Conservation (phyloP, 35 echinoderm and acorn worm genomes). For the Apostichopus parvimensis region DNA sequence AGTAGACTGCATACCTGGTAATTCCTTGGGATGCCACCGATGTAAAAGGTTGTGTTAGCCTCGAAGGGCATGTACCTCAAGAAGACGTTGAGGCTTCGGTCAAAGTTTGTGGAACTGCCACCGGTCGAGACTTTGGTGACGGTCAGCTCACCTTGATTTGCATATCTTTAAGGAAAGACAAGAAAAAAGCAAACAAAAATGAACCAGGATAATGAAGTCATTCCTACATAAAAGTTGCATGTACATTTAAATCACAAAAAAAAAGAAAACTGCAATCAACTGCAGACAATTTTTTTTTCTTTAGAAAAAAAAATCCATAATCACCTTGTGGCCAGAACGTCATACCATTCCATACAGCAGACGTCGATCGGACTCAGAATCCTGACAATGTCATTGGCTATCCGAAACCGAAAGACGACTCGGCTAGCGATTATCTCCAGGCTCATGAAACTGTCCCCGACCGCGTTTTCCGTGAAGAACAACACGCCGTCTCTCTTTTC, state of each 20-base stretch:
- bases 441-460: slow-evolving; percentile 60
- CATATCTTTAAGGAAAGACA: slow-evolving; percentile 61
- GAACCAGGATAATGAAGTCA: no score
- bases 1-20: slow-evolving; percentile 63
- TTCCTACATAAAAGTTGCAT: no score
- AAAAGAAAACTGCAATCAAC: no score
- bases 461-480: slow-evolving; percentile 80
- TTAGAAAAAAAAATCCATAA: no score
- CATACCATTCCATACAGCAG: slow-evolving; percentile 93
- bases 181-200: no score
- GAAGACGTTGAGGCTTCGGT: slow-evolving; percentile 66
- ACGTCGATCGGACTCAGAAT: slow-evolving; percentile 88
- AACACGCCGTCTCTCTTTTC: slow-evolving; percentile 76
- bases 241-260: no score
- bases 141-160: slow-evolving; percentile 77
- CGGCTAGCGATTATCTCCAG: slow-evolving; percentile 80
- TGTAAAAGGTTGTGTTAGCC: slow-evolving; percentile 54
- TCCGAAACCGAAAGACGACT: slow-evolving; percentile 65
- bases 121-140: slow-evolving; percentile 81
- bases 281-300: no score
- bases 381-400: slow-evolving; percentile 76
- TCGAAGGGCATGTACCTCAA: slow-evolving; percentile 61
- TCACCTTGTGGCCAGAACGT: slow-evolving; percentile 83
- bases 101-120: slow-evolving; percentile 74
- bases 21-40: slow-evolving; percentile 78